Evolutionary conservation across 2,888 invertebrate genomes (phyloP), one percentile per base, ranked within the genome.

Genomic region (Herminia tarsipennalis): DNA sequence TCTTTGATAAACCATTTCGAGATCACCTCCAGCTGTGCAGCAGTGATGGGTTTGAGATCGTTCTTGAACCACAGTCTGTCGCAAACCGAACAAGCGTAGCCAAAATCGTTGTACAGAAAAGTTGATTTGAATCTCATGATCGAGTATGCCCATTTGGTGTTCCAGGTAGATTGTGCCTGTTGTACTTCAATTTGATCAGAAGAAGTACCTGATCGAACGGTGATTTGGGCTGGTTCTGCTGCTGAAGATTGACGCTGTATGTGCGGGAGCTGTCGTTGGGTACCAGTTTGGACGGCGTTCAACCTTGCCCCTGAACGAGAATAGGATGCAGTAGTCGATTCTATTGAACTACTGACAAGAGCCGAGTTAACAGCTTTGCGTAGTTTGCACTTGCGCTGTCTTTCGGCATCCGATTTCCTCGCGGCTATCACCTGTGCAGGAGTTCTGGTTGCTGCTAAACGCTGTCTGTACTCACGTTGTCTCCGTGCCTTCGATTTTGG

Each of bases 61-160:
- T 77, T 74, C 41, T 54, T 72, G 33, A 70, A 80, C 76, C 78
- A 80, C 14, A 81, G 36, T 70, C 78, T 41, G 59, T 79, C 80
- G 46, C 77, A 79, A 46, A 80, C 66, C 8, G 68, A 65, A 14
- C 74, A 77, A 64, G 68, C 53, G 43, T 73, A 12, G 56, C 76
- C 74, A 70, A 75, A 78, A 16, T 70, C 69, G 53, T 75, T 77
- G 54, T 67, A 70, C 56, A 69, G 34, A 51, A 70, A 74, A 21
- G 59, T 66, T 9, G 65, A 32, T 73, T 62, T 49, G 8, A 70
- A 74, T 39, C 67, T 69, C 55, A 5, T 49, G 12, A 73, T 73
- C 8, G n/a, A n/a, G n/a, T n/a, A n/a, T 73, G 56, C 0, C 73
- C 73, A 73, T 73, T 75, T 69, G 13, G 30, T 73, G 16, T 68